Base-by-base conservation (phyloP, 2,888 invertebrate species). In the Globia sparganii region DNA sequence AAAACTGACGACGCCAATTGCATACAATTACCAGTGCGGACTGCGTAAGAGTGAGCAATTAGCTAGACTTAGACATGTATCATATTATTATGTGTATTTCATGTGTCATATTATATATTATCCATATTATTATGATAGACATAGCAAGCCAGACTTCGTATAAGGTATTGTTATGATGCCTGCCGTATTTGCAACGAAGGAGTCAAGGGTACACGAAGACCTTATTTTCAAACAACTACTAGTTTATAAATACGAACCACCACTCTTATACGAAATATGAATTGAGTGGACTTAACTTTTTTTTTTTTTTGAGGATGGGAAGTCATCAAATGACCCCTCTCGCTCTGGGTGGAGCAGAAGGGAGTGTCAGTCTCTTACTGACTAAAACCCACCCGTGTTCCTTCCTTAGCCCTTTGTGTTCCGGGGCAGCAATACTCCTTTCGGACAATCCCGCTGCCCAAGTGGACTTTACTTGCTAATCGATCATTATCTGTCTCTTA, bases 131-230 rank as follows among this genome's bases (percentile, higher is more conserved):
- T 75, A 68, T 31, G n/a, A 49, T 31, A 68, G 40, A 59, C 34
- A 21, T 34, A 43, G 40, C 15, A 66, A 37, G 13, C 49, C 5
- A 37, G 64, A 53, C 37, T 53, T 34, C 65, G n/a, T 59, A 69
- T 56, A 81, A 65, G 43, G 68, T 34, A 43, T 81, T 81, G 58
- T 81, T 75, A 53, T 53, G 58, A 75, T 59, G 58, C 5, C 13
- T 34, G 49, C 49, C 67, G 15, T 69, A 65, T 80, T 80, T 74
- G 46, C 40, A 28, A 40, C 21, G 28, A 46, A 9, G 37, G 4
- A 74, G 56, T 62, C 62, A 58, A 49, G 31, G 25, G 31, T 62
- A 73, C 31, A 13, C 28, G 18, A 21, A 59, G 31, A n/a, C 15
- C 15, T 61, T 49, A 67, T 74, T 31, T 49, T 25, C 61, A 67